Conservation (phyloP, 2,113 vertebrate genomes). For the Scopus umbretta region DNA sequence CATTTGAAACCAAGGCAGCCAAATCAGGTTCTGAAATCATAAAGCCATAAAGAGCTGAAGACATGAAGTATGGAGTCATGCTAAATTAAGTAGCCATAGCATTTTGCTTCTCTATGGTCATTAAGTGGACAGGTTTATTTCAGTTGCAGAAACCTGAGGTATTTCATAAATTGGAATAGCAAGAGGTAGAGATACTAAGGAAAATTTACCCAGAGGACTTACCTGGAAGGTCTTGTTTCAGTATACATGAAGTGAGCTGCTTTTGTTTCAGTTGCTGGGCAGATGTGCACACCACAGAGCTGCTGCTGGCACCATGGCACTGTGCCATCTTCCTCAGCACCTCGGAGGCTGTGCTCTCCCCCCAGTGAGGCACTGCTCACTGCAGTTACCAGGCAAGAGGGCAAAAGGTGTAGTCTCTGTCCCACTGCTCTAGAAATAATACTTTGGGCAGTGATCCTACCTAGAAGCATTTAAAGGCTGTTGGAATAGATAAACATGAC, state of each 20-base stretch:
- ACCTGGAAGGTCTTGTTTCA: background rate
- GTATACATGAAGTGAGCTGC: rapidly evolving
- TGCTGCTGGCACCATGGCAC: background rate
- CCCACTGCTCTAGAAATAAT: background rate
- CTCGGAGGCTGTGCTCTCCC: rapidly evolving
- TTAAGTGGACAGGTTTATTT: background rate
- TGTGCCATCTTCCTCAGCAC: background rate
- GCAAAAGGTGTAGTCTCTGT: background rate
- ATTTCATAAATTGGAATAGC: background rate
- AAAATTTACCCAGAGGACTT: background rate
- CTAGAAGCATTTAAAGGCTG: background rate
- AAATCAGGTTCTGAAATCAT: background rate
- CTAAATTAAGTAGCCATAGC: background rate
- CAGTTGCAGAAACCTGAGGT: background rate
- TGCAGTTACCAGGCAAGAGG: rapidly evolving
- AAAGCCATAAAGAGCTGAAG: background rate
- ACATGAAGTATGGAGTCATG: background rate
- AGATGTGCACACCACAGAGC: rapidly evolving
- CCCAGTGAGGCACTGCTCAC: background rate
- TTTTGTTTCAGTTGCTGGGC: background rate
- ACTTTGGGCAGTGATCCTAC: background rate
- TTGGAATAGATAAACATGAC: background rate
- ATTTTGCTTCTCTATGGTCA: background rate
- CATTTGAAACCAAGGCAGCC: background rate
- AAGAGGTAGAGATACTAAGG: background rate